Conservation (phyloP, 2,888 invertebrate genomes). For the Cepaea hortensis region DNA sequence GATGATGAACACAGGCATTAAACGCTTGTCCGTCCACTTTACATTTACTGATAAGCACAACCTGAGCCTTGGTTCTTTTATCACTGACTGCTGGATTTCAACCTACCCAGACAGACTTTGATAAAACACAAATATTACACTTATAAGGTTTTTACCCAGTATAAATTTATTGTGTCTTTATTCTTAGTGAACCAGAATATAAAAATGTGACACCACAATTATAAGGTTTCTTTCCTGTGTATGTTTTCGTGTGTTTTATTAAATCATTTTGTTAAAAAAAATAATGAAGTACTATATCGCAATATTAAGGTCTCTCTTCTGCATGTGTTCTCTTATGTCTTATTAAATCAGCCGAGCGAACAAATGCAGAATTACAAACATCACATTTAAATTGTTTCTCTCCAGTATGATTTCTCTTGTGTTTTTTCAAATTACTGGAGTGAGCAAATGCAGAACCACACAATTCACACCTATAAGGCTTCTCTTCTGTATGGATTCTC, state of each 20-base stretch:
- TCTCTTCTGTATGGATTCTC: too few species aligned
- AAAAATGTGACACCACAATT: neutral
- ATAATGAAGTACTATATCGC: neutral
- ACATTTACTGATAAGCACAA: too few species aligned
- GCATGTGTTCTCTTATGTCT: neutral
- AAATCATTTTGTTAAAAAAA: neutral
- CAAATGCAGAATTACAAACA: neutral
- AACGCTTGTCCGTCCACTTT: too few species aligned
- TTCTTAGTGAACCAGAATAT: neutral
- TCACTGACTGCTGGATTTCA: too few species aligned
- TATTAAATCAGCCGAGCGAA: neutral
- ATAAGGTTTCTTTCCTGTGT: neutral
- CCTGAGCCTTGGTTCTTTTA: too few species aligned
- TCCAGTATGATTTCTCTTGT: neutral
- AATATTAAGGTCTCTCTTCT: neutral
- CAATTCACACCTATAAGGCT: too few species aligned
- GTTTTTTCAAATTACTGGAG: too few species aligned
- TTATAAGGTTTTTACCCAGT: neutral
- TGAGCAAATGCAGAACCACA: too few species aligned
- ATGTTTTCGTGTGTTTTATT: neutral
- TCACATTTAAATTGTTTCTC: constrained; percentile 5
- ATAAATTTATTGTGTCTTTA: neutral
- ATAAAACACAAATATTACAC: neutral
- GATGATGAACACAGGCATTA: too few species aligned
- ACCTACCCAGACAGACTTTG: too few species aligned